These are phyloP conservation scores for Diplodus sargus DNA, from an alignment of 2,797 vertebrate species.

Conservation along the genomic window DNA sequence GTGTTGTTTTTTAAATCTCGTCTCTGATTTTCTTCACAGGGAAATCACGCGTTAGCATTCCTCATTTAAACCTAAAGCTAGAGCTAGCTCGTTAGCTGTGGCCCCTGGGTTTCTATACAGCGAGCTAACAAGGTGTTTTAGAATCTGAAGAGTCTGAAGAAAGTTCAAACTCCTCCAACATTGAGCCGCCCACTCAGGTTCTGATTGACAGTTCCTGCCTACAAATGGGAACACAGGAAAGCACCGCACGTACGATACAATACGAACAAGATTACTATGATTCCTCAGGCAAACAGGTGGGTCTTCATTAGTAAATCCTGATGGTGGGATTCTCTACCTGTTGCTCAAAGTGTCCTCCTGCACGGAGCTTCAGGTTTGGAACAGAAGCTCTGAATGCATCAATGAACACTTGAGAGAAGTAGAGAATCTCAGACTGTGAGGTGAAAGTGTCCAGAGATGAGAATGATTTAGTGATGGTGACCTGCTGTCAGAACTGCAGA, in stretches of 20 bases:
- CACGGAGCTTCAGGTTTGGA: constrained; percentile 10
- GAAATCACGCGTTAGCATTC: neutral
- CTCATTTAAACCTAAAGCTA: neutral
- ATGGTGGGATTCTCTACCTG: constrained; percentile 10
- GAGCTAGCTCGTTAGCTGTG: neutral
- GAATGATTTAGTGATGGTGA: neutral
- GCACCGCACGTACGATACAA: constrained; percentile 64
- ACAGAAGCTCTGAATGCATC: neutral
- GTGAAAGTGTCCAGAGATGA: neutral
- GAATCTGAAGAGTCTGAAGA: constrained; percentile 3
- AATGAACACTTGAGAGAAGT: constrained; percentile 1
- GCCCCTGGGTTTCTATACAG: constrained; percentile 3
- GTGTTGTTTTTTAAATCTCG: neutral
- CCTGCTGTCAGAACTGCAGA: neutral
- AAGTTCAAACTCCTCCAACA: constrained; percentile 14
- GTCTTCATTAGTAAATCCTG: constrained; percentile 37
- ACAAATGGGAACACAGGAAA: constrained; percentile 56
- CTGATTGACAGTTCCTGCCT: constrained; percentile 31
- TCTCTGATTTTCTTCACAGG: too few species aligned
- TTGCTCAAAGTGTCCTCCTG: constrained; percentile 21
- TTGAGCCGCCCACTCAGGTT: constrained; percentile 14
- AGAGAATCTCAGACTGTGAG: constrained; percentile 8
- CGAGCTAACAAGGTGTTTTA: neutral
- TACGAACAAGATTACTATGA: constrained; percentile 59
- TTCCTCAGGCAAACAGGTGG: constrained; percentile 36